Evolutionary conservation across 64 coral and sea anemone species (phyloP).

Genomic region (Actinia equina): DNA sequence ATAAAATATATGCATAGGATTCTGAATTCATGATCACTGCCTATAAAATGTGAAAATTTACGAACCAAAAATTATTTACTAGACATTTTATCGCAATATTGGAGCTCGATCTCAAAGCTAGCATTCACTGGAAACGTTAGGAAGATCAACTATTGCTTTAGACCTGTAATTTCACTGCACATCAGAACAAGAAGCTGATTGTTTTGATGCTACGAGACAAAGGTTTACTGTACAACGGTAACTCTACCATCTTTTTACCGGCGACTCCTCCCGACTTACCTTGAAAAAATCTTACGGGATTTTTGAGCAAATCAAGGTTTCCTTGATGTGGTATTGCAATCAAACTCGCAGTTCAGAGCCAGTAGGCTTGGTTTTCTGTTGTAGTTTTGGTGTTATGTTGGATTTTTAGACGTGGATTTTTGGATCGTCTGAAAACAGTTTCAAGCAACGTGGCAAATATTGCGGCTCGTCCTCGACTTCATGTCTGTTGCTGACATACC

Average conservation of each 20-base stretch:
- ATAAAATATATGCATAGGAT: too few relatives aligned
- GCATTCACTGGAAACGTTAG: background rate
- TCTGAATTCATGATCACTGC: too few relatives aligned
- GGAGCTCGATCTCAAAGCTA: background rate
- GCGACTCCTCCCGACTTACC: background rate
- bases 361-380: background rate
- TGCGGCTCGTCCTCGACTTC: conserved; percentile 7
- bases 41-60: too few relatives aligned
- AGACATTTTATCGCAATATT: background rate
- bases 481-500: background rate
- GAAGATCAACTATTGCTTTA: background rate
- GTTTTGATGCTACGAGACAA: background rate
- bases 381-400: background rate
- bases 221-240: background rate
- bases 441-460: conserved; percentile 26
- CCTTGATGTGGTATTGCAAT: background rate
- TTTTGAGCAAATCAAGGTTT: background rate
- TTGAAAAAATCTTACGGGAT: background rate
- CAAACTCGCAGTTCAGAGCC: background rate
- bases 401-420: conserved; percentile 18
- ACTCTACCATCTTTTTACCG: background rate
- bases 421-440: background rate
- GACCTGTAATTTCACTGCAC: background rate
- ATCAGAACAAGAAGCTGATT: background rate
- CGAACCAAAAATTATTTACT: too few relatives aligned